Evolutionary conservation across 1,140 invertebrate genomes (phyloP).

Genomic region (Metopolophium dirhodum): DNA sequence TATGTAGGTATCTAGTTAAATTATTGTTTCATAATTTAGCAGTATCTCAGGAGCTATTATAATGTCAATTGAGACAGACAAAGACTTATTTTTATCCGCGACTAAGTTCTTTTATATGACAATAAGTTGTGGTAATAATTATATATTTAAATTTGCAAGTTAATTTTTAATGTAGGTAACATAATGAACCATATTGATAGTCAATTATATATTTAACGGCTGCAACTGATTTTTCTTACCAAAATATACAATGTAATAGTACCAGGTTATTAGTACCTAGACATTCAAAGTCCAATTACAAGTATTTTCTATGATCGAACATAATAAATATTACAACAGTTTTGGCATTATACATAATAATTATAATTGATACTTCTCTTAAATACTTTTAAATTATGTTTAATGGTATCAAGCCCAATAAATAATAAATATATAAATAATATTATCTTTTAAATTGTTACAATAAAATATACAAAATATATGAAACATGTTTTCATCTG

Average conservation of each 20-base stretch:
- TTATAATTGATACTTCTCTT: not conserved
- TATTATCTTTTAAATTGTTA: not conserved
- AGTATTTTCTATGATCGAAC: not conserved
- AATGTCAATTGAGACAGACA: not conserved
- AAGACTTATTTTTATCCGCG: not conserved
- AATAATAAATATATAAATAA: not conserved
- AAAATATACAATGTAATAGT: not conserved
- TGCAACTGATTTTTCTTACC: not conserved
- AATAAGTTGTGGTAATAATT: no score
- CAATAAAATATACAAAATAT: not conserved
- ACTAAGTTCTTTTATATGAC: not conserved
- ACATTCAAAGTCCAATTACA: not conserved
- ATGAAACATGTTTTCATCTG: not conserved
- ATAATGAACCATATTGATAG: no score
- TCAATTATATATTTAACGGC: not conserved
- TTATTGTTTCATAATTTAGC: not conserved
- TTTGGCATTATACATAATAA: not conserved
- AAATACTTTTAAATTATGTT: slow-evolving; percentile 11
- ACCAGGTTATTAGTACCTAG: no score
- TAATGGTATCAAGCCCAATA: not conserved
- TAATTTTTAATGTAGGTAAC: no score
- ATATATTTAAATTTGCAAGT: no score
- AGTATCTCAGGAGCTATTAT: not conserved
- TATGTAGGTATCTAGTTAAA: not conserved
- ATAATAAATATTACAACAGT: not conserved